These are phyloP conservation scores for Austrofundulus limnaeus DNA, from an alignment of 2,113 vertebrate species.

Conservation along the genomic window DNA sequence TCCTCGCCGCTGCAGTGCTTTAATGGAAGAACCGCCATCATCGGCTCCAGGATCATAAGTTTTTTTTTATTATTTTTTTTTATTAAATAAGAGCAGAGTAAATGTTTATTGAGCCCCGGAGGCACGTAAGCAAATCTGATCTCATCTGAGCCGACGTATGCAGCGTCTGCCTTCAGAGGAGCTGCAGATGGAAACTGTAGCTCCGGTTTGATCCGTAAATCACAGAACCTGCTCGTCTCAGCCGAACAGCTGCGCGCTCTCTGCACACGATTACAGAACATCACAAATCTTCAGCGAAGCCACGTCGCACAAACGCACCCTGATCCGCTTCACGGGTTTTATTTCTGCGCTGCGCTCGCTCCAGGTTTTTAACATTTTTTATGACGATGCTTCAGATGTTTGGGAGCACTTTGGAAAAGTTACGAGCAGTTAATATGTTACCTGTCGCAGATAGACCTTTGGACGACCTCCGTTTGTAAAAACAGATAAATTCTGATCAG, in stretches of 20 bases:
- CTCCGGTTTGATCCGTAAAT: constrained; percentile 47
- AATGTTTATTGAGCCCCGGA: constrained; percentile 64
- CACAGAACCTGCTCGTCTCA: constrained; percentile 36
- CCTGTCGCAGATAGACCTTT: not conserved
- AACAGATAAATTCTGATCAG: no score
- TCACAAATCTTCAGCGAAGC: constrained; percentile 29
- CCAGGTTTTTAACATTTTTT: constrained; percentile 1
- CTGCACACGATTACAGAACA: constrained; percentile 28
- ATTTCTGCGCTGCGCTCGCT: not conserved
- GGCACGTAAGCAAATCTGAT: constrained; percentile 59
- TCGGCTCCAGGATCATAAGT: constrained; percentile 36
- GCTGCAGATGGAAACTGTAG: constrained; percentile 53
- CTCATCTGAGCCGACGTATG: constrained; percentile 52
- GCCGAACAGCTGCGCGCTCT: constrained; percentile 45
- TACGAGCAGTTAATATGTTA: not conserved
- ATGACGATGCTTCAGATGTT: not conserved
- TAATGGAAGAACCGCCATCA: constrained; percentile 62
- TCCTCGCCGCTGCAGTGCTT: constrained; percentile 13
- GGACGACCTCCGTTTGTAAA: no score
- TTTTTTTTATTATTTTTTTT: constrained; percentile 2
- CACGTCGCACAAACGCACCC: not conserved
- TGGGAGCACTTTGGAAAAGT: not conserved
- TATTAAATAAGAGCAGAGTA: constrained; percentile 29
- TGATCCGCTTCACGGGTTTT: not conserved
- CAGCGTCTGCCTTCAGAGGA: constrained; percentile 22